Conservation (phyloP, 2,888 invertebrate genomes). For the Orthosia cruda region DNA sequence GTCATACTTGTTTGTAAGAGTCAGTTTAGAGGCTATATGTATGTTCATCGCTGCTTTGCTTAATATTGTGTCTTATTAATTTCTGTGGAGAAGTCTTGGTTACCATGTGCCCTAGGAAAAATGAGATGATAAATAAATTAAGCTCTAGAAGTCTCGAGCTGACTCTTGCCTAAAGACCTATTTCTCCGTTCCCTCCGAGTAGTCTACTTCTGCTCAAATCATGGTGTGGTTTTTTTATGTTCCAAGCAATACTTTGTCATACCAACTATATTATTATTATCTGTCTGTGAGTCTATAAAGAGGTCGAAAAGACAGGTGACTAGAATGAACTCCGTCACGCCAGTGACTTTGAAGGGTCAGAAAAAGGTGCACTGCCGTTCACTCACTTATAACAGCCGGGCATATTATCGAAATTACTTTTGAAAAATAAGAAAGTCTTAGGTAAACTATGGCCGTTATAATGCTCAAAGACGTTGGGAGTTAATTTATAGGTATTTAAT, state of each 20-base stretch:
- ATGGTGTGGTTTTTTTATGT: neutral
- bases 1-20: no score
- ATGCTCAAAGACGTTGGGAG: neutral
- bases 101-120: neutral
- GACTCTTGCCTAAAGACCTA: neutral
- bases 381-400: slow-evolving; percentile 21
- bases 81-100: neutral
- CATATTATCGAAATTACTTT: slow-evolving; percentile 11
- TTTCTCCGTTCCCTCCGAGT: neutral
- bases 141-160: neutral
- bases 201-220: neutral
- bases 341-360: slow-evolving; percentile 39
- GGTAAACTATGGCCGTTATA: neutral
- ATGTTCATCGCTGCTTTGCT: no score
- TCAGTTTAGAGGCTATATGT: no score
- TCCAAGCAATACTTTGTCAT: neutral
- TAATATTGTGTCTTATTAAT: no score
- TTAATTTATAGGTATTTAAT: neutral
- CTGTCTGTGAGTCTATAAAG: slow-evolving; percentile 12
- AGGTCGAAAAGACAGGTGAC: slow-evolving; percentile 43
- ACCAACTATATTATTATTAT: slow-evolving; percentile 11
- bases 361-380: slow-evolving; percentile 30
- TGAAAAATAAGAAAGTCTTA: neutral
- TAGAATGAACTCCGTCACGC: slow-evolving; percentile 37
- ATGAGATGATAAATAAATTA: no score